A percentile compares a stretch with the other conserved stretches of the same genome.
Evolutionary conservation across 2,113 vertebrate species (phyloP).

Genomic region (Bostrychus sinensis): DNA sequence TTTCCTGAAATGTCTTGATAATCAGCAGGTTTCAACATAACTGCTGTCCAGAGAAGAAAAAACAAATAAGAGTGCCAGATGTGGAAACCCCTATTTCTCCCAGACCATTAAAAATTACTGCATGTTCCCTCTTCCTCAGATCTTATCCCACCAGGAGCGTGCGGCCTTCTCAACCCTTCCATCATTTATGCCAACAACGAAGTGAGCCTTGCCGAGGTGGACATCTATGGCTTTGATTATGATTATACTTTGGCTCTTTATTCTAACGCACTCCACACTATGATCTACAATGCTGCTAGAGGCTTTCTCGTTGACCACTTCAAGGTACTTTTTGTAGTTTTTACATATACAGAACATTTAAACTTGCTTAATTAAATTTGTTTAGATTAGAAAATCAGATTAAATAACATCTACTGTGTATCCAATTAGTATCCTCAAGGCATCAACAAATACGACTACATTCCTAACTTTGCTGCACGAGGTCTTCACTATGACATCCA

Average conservation of each 20-base stretch:
- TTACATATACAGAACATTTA: background rate
- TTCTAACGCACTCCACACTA: constrained; percentile 73
- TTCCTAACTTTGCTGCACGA: constrained; percentile 82
- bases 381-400: background rate
- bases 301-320: constrained; percentile 78
- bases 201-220: constrained; percentile 78
- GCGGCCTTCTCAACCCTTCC: constrained; percentile 80
- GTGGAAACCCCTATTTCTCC: background rate
- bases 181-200: constrained; percentile 87
- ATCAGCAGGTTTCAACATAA: constrained; percentile 17
- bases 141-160: constrained; percentile 83
- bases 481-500: constrained; percentile 89
- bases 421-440: constrained; percentile 80
- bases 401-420: background rate
- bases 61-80: background rate
- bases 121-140: constrained; percentile 65
- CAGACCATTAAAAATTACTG: background rate
- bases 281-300: constrained; percentile 79
- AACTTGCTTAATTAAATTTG: background rate
- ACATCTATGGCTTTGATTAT: constrained; percentile 85
- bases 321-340: constrained; percentile 68
- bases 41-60: background rate
- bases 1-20: constrained; percentile 6
- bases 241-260: constrained; percentile 85
- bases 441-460: constrained; percentile 82